phyloP scores from a whole-genome alignment of 2,888 invertebrate species.

The Drosophila greeni region DNA sequence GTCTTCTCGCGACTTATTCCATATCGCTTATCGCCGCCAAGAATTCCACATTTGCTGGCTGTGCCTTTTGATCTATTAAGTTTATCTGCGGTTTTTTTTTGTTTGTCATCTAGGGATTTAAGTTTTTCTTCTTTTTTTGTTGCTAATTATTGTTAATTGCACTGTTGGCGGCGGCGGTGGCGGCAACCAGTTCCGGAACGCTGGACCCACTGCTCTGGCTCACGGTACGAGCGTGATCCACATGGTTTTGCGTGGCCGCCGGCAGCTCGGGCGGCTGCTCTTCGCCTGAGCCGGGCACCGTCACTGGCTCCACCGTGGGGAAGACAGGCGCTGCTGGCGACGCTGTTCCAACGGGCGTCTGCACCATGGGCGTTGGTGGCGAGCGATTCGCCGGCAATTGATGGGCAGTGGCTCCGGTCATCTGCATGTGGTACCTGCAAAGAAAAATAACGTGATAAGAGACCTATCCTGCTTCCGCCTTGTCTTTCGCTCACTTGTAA shows the following conservation, averaged over 20 bases:
- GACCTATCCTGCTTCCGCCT: not conserved
- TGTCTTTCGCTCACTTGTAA: conserved; percentile 79
- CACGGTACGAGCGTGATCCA: conserved; percentile 84
- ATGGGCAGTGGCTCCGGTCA: conserved; percentile 80
- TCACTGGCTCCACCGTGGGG: conserved; percentile 60
- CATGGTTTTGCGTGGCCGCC: conserved; percentile 47
- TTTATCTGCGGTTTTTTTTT: conserved; percentile 4
- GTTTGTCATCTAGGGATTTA: conserved; percentile 6
- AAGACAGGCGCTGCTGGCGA: conserved; percentile 79
- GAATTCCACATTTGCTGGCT: conserved; percentile 18
- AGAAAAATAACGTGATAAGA: not conserved
- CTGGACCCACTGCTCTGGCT: conserved; percentile 81
- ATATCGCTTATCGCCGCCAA: not conserved
- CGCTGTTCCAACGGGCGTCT: conserved; percentile 81
- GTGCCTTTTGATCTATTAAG: conserved; percentile 23
- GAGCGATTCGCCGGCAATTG: conserved; percentile 82
- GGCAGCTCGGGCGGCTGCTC: conserved; percentile 79
- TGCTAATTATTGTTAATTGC: conserved; percentile 66
- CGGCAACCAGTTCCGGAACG: conserved; percentile 72
- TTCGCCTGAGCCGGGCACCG: conserved; percentile 26
- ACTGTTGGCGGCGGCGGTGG: conserved; percentile 66
- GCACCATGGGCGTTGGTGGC: conserved; percentile 85
- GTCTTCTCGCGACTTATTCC: not conserved
- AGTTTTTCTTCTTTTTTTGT: not conserved
- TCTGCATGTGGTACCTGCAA: conserved; percentile 88